These are phyloP conservation scores for Hydrochoerus hydrochaeris DNA, from an alignment of 2,113 vertebrate species.

Conservation along the genomic window DNA sequence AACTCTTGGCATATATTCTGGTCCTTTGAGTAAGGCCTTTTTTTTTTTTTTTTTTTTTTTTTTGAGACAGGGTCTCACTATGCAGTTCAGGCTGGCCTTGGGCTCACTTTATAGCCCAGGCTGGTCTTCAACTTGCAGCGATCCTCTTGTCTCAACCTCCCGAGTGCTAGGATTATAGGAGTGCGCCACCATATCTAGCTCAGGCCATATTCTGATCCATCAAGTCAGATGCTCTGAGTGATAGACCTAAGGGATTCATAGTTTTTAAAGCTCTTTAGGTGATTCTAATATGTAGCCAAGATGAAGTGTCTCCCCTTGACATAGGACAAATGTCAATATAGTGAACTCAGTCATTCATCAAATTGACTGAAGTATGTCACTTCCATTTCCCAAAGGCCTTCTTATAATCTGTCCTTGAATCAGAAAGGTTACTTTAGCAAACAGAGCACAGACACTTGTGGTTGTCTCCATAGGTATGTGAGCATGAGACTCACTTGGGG, in stretches of 20 bases:
- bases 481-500: neutral
- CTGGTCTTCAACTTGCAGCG: no score
- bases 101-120: no score
- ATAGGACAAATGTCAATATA: neutral
- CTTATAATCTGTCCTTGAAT: neutral
- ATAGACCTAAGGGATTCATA: neutral
- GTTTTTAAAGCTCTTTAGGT: neutral
- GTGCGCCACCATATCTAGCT: no score
- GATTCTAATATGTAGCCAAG: neutral
- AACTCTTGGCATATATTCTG: neutral
- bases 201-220: neutral
- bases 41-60: no score
- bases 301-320: neutral
- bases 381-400: neutral
- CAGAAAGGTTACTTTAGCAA: neutral
- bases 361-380: neutral
- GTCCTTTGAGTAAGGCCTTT: neutral
- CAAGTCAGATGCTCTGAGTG: neutral
- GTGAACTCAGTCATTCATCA: neutral
- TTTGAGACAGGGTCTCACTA: no score
- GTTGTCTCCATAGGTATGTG: neutral
- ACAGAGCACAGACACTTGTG: neutral
- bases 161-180: no score
- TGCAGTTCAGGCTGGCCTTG: no score
- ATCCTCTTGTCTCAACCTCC: no score